A percentile compares a stretch with the other conserved stretches of the same genome.
These are phyloP conservation scores for Cosmia trapezina DNA, from an alignment of 2,888 invertebrate genomes.

Conservation along the genomic window DNA sequence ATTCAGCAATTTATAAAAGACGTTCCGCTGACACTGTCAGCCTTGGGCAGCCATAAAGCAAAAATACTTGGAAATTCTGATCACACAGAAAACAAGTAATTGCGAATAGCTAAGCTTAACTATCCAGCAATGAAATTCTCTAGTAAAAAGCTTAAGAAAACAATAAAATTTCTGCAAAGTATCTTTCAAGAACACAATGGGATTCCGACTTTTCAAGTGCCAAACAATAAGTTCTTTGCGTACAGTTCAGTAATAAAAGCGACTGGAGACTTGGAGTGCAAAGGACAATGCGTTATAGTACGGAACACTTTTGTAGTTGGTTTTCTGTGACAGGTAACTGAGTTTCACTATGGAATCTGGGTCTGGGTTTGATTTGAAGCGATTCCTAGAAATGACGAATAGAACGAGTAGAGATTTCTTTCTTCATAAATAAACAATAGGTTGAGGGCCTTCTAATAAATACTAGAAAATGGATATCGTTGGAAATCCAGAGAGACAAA, in stretches of 20 bases:
- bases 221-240: constrained; percentile 67
- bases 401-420: no score
- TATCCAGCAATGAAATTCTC: constrained; percentile 35
- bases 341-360: constrained; percentile 48
- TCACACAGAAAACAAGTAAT: constrained; percentile 42
- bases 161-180: constrained; percentile 56
- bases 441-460: not conserved
- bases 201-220: constrained; percentile 63
- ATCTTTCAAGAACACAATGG: constrained; percentile 56
- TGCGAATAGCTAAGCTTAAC: constrained; percentile 51
- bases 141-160: constrained; percentile 53
- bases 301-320: constrained; percentile 53
- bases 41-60: constrained; percentile 1
- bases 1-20: constrained; percentile 1
- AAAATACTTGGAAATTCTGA: constrained; percentile 18
- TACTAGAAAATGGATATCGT: not conserved
- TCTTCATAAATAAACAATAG: not conserved
- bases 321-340: constrained; percentile 58
- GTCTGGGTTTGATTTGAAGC: constrained; percentile 26
- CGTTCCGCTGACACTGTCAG: not conserved
- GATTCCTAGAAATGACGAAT: constrained; percentile 8
- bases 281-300: constrained; percentile 66
- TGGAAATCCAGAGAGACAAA: not conserved
- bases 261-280: constrained; percentile 66
- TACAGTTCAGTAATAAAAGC: constrained; percentile 65